phyloP scores from a whole-genome alignment of 1,140 invertebrate species.

The Aradophagus sp. region DNA sequence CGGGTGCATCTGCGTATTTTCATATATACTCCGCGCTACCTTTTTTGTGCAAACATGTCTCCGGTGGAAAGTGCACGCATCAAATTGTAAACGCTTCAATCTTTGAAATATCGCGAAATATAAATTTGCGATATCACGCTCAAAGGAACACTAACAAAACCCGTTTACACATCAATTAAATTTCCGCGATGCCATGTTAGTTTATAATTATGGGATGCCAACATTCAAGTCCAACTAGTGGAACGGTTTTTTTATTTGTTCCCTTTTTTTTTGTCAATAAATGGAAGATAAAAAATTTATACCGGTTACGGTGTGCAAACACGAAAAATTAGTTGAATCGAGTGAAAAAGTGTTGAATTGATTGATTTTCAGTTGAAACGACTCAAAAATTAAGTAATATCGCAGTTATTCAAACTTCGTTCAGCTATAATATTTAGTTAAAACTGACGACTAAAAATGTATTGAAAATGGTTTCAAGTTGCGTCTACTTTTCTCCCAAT shows the following conservation, averaged over 20 bases:
- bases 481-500: no score
- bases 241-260: no score
- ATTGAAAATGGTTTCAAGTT: no score
- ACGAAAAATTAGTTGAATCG: no score
- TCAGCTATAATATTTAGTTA: no score
- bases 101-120: neutral
- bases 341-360: no score
- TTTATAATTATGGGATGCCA: neutral
- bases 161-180: no score
- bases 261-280: neutral
- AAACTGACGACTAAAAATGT: no score
- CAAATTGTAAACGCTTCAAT: conserved; percentile 3
- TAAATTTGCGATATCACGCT: no score
- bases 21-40: conserved; percentile 6
- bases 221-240: neutral
- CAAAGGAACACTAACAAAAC: neutral
- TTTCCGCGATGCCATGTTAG: neutral
- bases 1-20: conserved; percentile 24
- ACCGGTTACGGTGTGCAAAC: neutral
- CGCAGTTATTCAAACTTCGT: no score
- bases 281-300: neutral
- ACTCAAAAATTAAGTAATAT: no score
- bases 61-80: conserved; percentile 1
- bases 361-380: no score
- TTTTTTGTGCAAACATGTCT: conserved; percentile 7